Evolutionary conservation across 2,888 invertebrate genomes (phyloP).

Genomic region (Melinaea marsaeus): DNA sequence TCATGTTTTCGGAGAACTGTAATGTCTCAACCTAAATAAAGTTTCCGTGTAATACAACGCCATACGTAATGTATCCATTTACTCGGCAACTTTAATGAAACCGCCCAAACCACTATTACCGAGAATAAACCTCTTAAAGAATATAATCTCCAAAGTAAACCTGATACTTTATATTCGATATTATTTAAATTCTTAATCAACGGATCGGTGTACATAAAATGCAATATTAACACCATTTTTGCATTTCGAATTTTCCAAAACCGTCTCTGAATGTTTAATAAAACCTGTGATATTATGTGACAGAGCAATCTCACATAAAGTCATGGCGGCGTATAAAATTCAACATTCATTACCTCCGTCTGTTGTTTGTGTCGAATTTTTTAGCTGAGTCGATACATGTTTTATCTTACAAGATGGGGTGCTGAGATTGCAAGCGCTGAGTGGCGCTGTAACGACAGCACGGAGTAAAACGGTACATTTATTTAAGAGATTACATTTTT

Average conservation of each 20-base stretch:
- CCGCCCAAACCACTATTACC: conserved; percentile 31
- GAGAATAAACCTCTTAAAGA: conserved; percentile 30
- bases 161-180: conserved; percentile 38
- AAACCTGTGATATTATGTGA: conserved; percentile 63
- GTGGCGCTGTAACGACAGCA: conserved; percentile 53
- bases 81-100: conserved; percentile 28
- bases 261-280: conserved; percentile 54
- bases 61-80: conserved; percentile 15
- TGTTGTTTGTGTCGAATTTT: conserved; percentile 57
- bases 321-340: conserved; percentile 58
- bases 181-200: conserved; percentile 63
- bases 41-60: conserved; percentile 12
- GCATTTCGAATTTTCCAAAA: conserved; percentile 62
- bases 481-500: conserved; percentile 33
- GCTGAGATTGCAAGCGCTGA: conserved; percentile 62
- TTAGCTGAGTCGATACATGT: conserved; percentile 56
- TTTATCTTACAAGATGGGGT: conserved; percentile 60
- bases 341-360: conserved; percentile 57
- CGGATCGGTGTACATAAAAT: conserved; percentile 57
- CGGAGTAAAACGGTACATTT: conserved; percentile 42
- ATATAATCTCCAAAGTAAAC: conserved; percentile 27
- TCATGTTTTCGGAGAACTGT: neutral
- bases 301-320: conserved; percentile 53
- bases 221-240: conserved; percentile 67
- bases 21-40: conserved; percentile 10